Conservation (phyloP, 2,797 vertebrate species). For the Chelmon rostratus region DNA sequence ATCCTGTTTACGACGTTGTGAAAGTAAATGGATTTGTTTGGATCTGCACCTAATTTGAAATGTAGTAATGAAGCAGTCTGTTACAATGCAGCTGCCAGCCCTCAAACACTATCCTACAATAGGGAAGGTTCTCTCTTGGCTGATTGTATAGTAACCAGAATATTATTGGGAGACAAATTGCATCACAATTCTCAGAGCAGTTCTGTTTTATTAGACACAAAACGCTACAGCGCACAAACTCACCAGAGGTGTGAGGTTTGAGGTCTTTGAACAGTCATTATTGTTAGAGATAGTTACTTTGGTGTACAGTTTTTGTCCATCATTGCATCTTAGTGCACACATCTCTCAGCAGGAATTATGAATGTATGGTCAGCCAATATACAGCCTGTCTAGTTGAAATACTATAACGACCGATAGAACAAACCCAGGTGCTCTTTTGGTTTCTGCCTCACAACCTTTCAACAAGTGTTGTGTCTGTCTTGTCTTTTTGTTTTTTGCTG, state of each 20-base stretch:
- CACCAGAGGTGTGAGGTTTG: conserved; percentile 7
- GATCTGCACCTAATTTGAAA: conserved; percentile 82
- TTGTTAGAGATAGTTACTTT: conserved; percentile 27
- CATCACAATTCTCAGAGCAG: conserved; percentile 57
- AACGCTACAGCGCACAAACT: conserved; percentile 31
- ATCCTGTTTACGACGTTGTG: conserved; percentile 81
- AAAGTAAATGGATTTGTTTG: conserved; percentile 84
- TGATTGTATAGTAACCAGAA: conserved; percentile 60
- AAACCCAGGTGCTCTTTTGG: conserved; percentile 1
- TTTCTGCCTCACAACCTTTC: conserved; percentile 24
- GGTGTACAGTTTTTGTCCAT: conserved; percentile 1
- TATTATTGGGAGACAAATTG: conserved; percentile 66
- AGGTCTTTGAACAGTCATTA: conserved; percentile 37
- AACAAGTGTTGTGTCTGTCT: neutral
- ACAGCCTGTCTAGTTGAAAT: conserved; percentile 23
- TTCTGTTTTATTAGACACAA: conserved; percentile 60
- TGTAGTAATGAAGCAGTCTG: conserved; percentile 80
- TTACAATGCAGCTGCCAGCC: conserved; percentile 76
- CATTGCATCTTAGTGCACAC: conserved; percentile 36
- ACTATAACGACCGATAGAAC: neutral
- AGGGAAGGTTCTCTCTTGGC: conserved; percentile 50
- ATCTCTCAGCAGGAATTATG: conserved; percentile 4
- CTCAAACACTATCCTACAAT: conserved; percentile 58
- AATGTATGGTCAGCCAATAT: conserved; percentile 5
- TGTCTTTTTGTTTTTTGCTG: neutral